Evolutionary conservation across 2,888 invertebrate genomes (phyloP), one percentile per base, ranked within the genome.

Genomic region (Macrosoma leucophasiata): DNA sequence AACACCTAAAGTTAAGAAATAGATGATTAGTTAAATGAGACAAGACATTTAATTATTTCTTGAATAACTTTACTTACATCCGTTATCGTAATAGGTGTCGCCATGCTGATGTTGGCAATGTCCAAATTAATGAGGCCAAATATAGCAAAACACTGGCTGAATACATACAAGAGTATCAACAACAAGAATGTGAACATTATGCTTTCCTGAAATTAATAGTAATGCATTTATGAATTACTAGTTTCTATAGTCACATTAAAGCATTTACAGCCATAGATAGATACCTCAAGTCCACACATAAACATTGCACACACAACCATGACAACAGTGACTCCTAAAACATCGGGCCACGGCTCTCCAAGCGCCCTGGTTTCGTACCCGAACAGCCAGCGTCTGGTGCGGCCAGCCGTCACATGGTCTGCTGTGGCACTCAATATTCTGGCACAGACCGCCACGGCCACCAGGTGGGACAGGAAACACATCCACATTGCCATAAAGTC

Each of bases 271-370:
- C n/a, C n/a, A n/a, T n/a, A n/a, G n/a, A n/a, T n/a, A n/a, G n/a
- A n/a, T 59, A 88, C 88, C 78, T 89, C 89, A 19, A 89, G 62
- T 18, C 89, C 89, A 49, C 88, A 81, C 88, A 89, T 88, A 50
- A 88, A 89, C 71, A 89, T 81, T 19, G 85, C 82, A 19, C 88
- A 87, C 2, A 88, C 85, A 0, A 88, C 86, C 55, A 87, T 79
- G 4, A 89, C 85, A 13, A 88, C 87, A 0, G 87, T 87, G 2
- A 89, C 87, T 3, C 88, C 89, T 3, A 89, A 52, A 3, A 88
- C 86, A 53, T 89, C 89, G 13, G 89, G 89, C 88, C 88, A 88
- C 1, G 88, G 87, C 50, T 88, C 88, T 0, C 87, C 88, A 32
- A 87, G 59, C 1, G 86, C 77, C 49, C 85, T 77, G 3, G 87